Evolutionary conservation across 2,888 invertebrate genomes (phyloP).

Genomic region (Troides oblongomaculatus): DNA sequence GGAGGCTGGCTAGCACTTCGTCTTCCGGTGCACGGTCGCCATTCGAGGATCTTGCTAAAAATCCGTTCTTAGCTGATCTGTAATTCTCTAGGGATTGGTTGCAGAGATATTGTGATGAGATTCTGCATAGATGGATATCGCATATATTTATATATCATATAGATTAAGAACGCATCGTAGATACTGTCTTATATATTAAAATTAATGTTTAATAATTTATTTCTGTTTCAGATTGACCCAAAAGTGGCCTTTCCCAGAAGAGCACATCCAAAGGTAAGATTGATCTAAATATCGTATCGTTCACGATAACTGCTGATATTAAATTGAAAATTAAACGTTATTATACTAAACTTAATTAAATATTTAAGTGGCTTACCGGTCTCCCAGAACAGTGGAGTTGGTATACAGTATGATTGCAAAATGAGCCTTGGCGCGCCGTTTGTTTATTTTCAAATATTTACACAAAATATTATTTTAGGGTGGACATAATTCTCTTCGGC

Average conservation of each 20-base stretch:
- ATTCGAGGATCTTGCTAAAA: too few species aligned
- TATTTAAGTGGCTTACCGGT: conserved; percentile 57
- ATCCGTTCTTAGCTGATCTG: too few species aligned
- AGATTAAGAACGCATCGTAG: too few species aligned
- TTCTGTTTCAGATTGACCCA: conserved; percentile 96
- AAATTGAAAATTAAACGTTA: conserved; percentile 60
- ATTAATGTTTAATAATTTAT: neutral
- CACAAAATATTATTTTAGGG: conserved; percentile 79
- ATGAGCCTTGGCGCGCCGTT: conserved; percentile 53
- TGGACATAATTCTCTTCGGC: conserved; percentile 71
- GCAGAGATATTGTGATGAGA: too few species aligned
- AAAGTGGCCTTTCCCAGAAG: conserved; percentile 99
- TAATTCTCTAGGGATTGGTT: too few species aligned
- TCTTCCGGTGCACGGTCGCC: too few species aligned
- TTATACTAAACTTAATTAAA: conserved; percentile 60
- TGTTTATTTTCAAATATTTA: conserved; percentile 77
- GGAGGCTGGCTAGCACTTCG: too few species aligned
- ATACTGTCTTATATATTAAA: too few species aligned
- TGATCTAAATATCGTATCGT: conserved; percentile 46
- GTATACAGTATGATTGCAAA: conserved; percentile 62
- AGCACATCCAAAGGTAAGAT: conserved; percentile 98
- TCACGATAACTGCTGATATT: conserved; percentile 47
- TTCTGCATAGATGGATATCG: too few species aligned
- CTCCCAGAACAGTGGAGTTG: conserved; percentile 53
- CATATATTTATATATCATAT: too few species aligned